Evolutionary conservation across 2,113 vertebrate genomes (phyloP), one percentile per base, ranked within the genome.

Genomic region (Caranx melampygus): DNA sequence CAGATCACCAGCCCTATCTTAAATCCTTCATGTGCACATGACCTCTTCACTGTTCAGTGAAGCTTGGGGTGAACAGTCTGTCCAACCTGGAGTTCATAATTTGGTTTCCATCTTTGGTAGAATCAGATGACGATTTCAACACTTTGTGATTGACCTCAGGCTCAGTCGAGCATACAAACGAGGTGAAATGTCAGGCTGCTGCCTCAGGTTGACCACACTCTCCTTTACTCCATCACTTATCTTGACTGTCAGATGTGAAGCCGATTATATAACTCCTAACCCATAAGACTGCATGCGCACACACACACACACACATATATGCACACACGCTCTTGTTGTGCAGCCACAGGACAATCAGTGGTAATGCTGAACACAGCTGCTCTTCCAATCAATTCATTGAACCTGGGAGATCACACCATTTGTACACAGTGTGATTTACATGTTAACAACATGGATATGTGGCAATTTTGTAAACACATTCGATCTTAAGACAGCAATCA

Each of bases 321-420:
- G n/a, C 54, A 40, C 49, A 55, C 58, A 69, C 18, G 4, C 55
- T 72, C 57, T 69, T 67, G 51, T 31, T 61, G 51, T 87, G 75
- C 81, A 81, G 63, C 52, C 62, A 67, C 69, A 73, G 20, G 78
- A 80, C 81, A 90, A 85, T 88, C 73, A 74, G 58, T 72, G 35
- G 37, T 89, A 77, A 82, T 63, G 75, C 80, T 88, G 76, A 69
- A 64, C 73, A 80, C 87, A 90, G 85, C 75, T 87, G 87, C 79
- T 90, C 78, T 21, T 83, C 67, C 72, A 86, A 79, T 86, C 81
- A 90, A 67, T 81, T 52, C 57, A 83, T n/a, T 82, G 78, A 78
- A 58, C 18, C 34, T 35, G 35, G 67, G 33, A 60, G 51, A 78
- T 54, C 45, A 49, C 51, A 47, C 31, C 21, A 18, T 67, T 62